Evolutionary conservation across 2,888 invertebrate species (phyloP).

Genomic region (Apoderus coryli): DNA sequence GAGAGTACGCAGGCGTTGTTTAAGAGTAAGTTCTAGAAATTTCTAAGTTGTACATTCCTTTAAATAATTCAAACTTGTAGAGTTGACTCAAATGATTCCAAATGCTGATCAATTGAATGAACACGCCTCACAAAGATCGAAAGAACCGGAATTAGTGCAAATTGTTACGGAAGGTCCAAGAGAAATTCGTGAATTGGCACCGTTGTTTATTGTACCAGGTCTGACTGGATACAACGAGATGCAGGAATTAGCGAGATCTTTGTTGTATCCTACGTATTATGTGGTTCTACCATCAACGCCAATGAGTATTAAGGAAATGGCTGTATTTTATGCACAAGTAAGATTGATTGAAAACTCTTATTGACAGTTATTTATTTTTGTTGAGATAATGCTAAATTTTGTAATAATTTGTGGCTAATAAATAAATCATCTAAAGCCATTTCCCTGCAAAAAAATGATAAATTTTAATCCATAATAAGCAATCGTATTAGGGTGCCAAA

Average conservation of each 20-base stretch:
- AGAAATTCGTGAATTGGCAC: slow-evolving; percentile 28
- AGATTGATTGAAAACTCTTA: too few species aligned
- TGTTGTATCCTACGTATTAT: slow-evolving; percentile 31
- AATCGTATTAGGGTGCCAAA: too few species aligned
- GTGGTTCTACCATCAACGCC: slow-evolving; percentile 25
- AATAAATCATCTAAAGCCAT: too few species aligned
- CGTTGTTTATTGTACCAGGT: slow-evolving; percentile 32
- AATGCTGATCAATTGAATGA: slow-evolving; percentile 22
- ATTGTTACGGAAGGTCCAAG: slow-evolving; percentile 28
- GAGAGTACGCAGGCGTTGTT: slow-evolving; percentile 26
- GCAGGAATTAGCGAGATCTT: slow-evolving; percentile 23
- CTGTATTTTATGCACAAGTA: slow-evolving; percentile 26
- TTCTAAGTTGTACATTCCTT: too few species aligned
- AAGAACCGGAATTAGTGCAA: slow-evolving; percentile 26
- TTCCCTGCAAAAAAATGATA: too few species aligned
- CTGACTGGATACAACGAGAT: slow-evolving; percentile 24
- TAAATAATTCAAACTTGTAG: slow-evolving; percentile 19
- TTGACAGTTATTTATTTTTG: too few species aligned
- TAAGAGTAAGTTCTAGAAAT: slow-evolving; percentile 29
- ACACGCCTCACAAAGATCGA: slow-evolving; percentile 20
- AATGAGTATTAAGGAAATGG: slow-evolving; percentile 23
- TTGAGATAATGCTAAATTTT: too few species aligned
- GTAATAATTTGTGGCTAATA: too few species aligned
- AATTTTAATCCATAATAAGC: too few species aligned
- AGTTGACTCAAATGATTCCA: slow-evolving; percentile 26